Conservation (phyloP, 2,888 invertebrate genomes). For the Mythimna ferrago region DNA sequence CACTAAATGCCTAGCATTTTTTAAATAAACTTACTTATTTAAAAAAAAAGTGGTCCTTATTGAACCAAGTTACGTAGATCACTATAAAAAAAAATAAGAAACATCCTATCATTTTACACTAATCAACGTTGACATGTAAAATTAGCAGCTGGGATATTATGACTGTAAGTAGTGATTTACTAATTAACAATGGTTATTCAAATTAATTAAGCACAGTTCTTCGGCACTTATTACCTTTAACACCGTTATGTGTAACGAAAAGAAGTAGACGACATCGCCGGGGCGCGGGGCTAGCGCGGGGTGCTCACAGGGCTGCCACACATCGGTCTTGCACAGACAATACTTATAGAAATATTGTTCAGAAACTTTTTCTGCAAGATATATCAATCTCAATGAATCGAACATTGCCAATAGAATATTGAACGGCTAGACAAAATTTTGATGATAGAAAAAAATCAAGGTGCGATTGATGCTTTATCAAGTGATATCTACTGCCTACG, state of each 20-base stretch:
- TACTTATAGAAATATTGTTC: not conserved
- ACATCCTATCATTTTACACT: too few relatives aligned
- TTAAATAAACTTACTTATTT: too few relatives aligned
- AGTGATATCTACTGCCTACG: not conserved
- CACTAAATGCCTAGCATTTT: too few relatives aligned
- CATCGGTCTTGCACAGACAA: not conserved
- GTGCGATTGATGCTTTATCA: too few relatives aligned
- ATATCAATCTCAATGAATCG: not conserved
- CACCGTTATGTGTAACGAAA: constrained; percentile 82
- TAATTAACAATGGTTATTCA: too few relatives aligned
- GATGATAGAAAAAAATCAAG: not conserved
- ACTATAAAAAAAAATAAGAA: too few relatives aligned
- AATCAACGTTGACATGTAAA: too few relatives aligned
- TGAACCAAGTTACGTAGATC: too few relatives aligned
- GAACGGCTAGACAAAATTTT: not conserved
- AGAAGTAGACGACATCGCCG: constrained; percentile 81
- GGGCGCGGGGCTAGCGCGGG: constrained; percentile 67
- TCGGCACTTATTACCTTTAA: constrained; percentile 73
- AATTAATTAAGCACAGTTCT: constrained; percentile 47
- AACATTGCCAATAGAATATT: not conserved
- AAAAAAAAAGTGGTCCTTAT: too few relatives aligned
- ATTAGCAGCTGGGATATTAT: too few relatives aligned
- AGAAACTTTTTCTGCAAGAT: not conserved
- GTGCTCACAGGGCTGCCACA: constrained; percentile 64
- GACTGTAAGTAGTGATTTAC: too few relatives aligned